Percentiles rank a stretch among this genome's conserved stretches.
These are phyloP conservation scores for Listronotus bonariensis DNA, from an alignment of 1,140 invertebrate genomes.

Conservation along the genomic window DNA sequence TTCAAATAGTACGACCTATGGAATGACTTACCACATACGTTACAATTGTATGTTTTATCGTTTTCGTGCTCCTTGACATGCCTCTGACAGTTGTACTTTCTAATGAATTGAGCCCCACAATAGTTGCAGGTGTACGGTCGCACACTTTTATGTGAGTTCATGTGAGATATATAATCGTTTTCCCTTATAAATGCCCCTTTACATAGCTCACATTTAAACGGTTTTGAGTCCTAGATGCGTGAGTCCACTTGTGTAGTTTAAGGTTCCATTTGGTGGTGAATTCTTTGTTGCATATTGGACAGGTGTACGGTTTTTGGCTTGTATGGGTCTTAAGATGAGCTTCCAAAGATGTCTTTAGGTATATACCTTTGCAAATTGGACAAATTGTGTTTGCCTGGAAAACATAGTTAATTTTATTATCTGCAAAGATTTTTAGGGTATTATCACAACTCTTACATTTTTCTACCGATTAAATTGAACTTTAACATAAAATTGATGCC, in stretches of 20 bases:
- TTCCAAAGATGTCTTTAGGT: constrained; percentile 76
- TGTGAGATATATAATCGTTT: constrained; percentile 79
- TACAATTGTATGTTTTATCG: constrained; percentile 78
- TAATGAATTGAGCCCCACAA: constrained; percentile 84
- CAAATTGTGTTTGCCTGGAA: constrained; percentile 62
- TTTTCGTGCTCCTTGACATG: constrained; percentile 85
- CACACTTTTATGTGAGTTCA: constrained; percentile 80
- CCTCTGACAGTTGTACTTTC: constrained; percentile 84
- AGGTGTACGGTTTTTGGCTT: constrained; percentile 74
- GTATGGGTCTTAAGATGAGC: constrained; percentile 80
- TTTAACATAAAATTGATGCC: too few species aligned
- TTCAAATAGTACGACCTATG: constrained; percentile 85
- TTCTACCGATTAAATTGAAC: too few species aligned
- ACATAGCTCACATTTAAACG: constrained; percentile 83
- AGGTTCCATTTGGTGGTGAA: constrained; percentile 90
- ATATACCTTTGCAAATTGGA: constrained; percentile 78
- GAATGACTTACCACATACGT: constrained; percentile 84
- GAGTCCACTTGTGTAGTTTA: constrained; percentile 87
- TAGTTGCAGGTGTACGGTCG: constrained; percentile 83
- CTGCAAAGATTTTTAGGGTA: too few species aligned
- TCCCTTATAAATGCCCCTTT: constrained; percentile 81
- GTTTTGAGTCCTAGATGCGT: constrained; percentile 78
- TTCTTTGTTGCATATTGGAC: constrained; percentile 80
- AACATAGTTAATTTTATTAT: too few species aligned
- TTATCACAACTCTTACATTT: too few species aligned